Conservation (phyloP, 1,140 invertebrate species). For the Heliconius melpomene region DNA sequence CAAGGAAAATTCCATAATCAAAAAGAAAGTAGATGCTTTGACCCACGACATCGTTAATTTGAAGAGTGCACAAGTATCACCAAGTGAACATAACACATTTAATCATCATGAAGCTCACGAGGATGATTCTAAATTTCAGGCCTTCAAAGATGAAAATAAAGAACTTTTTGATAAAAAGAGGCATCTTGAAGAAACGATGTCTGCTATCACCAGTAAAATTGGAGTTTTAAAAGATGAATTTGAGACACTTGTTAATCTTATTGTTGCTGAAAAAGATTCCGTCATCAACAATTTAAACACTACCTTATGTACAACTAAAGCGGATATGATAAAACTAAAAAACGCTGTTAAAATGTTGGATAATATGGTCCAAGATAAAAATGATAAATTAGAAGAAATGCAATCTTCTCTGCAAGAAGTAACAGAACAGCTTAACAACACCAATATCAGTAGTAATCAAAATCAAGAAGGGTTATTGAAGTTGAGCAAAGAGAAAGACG, state of each 20-base stretch:
- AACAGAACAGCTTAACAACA: constrained; percentile 49
- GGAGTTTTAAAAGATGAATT: constrained; percentile 61
- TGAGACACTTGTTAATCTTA: constrained; percentile 61
- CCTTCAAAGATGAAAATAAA: constrained; percentile 56
- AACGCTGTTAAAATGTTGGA: constrained; percentile 52
- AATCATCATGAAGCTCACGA: constrained; percentile 40
- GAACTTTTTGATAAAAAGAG: constrained; percentile 50
- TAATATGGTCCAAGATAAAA: constrained; percentile 54
- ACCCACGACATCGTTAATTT: constrained; percentile 45
- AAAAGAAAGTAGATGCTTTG: constrained; percentile 43
- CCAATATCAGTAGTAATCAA: constrained; percentile 38
- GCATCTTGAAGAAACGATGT: constrained; percentile 59
- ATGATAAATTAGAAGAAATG: constrained; percentile 56
- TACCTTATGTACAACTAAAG: constrained; percentile 50
- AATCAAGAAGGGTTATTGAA: constrained; percentile 54
- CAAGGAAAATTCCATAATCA: constrained; percentile 52
- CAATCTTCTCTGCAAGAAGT: constrained; percentile 45
- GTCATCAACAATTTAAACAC: constrained; percentile 59
- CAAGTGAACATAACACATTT: constrained; percentile 44
- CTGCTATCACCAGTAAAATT: constrained; percentile 61
- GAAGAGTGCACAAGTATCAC: constrained; percentile 44
- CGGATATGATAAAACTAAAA: constrained; percentile 46
- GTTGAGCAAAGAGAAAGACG: constrained; percentile 57
- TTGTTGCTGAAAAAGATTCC: constrained; percentile 57
- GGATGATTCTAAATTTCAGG: constrained; percentile 42